Base-by-base conservation (phyloP, 2,888 invertebrate genomes). In the Drosophila kambysellisi region DNA sequence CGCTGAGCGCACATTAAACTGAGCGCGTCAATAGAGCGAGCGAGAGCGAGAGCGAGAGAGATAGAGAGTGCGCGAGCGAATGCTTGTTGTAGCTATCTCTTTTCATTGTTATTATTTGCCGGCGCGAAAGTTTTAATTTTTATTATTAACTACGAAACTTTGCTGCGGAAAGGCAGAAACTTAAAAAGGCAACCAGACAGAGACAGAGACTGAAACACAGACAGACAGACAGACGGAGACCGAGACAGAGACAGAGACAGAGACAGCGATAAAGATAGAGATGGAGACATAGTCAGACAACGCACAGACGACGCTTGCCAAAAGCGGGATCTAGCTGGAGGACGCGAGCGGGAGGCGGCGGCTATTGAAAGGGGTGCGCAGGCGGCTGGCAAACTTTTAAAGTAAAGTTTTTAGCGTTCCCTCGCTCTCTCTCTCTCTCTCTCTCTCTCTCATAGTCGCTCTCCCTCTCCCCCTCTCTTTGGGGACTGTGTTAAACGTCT, bases 61-160 rank as follows among this genome's bases (percentile, higher is more conserved):
- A 25, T 46, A 12, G 32, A 37, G 58, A 6, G 46, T 7, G 57
- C 5, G 56, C 7, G 43, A 29, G 58, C 15, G 48, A 57, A 32
- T 57, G 46, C 57, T 43, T 39, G n/a, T 29, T 53, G 15, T 20
- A 53, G 75, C 80, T 74, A 56, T 88, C 87, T 86, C 87, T 76
- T 79, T 84, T 70, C 76, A 79, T 79, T 88, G 89, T 90, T 88
- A 87, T 88, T 89, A 83, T 90, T 90, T 90, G 90, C 89, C 82
- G 90, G 88, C 90, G 90, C 88, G 82, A 88, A 88, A 88, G 88
- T 88, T 88, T 88, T 88, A 88, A 88, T 88, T 88, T 88, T 88
- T 88, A 90, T 88, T 88, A 88, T 88, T 88, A 90, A 88, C 90
- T 90, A 88, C 89, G 91, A 83, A 88, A 88, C 88, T 81, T 85